A percentile compares a stretch with the other conserved stretches of the same genome.
Conservation (phyloP, 2,888 invertebrate species). For the Hybos culiciformis region DNA sequence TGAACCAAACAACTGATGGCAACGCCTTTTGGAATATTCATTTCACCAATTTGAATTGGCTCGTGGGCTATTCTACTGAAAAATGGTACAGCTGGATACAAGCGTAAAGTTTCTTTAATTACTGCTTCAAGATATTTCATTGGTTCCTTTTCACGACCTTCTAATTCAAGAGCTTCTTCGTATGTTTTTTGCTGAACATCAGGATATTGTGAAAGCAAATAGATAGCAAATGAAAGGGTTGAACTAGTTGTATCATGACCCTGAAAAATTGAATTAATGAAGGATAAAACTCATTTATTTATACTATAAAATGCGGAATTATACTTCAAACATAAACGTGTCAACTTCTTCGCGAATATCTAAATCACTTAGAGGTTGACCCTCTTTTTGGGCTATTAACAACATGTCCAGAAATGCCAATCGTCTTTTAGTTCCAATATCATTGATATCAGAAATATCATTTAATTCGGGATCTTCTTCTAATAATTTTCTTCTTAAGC, state of each 20-base stretch:
- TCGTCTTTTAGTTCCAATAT: slow-evolving; percentile 29
- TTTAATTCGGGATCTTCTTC: too few species aligned
- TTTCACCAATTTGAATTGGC: slow-evolving; percentile 34
- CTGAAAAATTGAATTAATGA: not conserved
- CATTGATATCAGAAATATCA: too few species aligned
- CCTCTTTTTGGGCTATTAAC: slow-evolving; percentile 36
- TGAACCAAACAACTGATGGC: slow-evolving; percentile 32
- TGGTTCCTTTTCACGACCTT: slow-evolving; percentile 27
- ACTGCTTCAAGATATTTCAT: slow-evolving; percentile 43
- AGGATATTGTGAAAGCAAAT: slow-evolving; percentile 38
- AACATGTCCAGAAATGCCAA: slow-evolving; percentile 39
- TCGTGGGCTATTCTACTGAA: slow-evolving; percentile 36
- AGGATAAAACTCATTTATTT: too few species aligned
- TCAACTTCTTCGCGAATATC: slow-evolving; percentile 44
- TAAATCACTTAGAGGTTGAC: slow-evolving; percentile 32
- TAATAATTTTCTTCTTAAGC: slow-evolving; percentile 22
- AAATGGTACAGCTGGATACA: slow-evolving; percentile 41
- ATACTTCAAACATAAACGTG: slow-evolving; percentile 42
- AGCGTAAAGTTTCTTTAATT: slow-evolving; percentile 42
- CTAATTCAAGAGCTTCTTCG: slow-evolving; percentile 31
- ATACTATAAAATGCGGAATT: too few species aligned
- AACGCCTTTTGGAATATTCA: slow-evolving; percentile 33
- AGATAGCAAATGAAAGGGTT: slow-evolving; percentile 39
- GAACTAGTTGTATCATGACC: slow-evolving; percentile 43
- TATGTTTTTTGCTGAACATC: slow-evolving; percentile 36